Percentiles rank a stretch among this genome's conserved stretches.
Conservation (phyloP, 2,113 vertebrate genomes). For the Nanorana parkeri region DNA sequence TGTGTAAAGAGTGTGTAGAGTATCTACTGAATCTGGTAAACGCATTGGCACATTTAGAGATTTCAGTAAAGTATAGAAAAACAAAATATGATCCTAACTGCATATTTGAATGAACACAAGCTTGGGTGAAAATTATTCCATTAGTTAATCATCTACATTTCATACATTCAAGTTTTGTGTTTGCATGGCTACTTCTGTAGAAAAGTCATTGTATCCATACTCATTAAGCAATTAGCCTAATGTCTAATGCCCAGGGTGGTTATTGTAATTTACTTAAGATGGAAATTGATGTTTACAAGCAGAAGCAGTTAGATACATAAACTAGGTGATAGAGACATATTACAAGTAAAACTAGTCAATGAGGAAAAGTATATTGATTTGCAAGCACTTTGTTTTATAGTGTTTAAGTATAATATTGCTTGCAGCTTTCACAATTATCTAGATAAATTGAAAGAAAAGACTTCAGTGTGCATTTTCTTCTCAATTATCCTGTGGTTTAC, state of each 20-base stretch:
- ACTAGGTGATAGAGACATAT: slow-evolving; percentile 19
- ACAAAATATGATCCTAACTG: no score
- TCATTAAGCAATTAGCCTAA: slow-evolving; percentile 47
- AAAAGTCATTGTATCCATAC: not conserved
- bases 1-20: no score
- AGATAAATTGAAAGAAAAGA: slow-evolving; percentile 55
- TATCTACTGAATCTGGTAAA: no score
- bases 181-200: not conserved
- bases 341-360: slow-evolving; percentile 47
- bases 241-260: slow-evolving; percentile 26
- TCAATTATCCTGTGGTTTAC: slow-evolving; percentile 54
- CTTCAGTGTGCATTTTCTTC: slow-evolving; percentile 54
- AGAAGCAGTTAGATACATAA: slow-evolving; percentile 40
- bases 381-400: slow-evolving; percentile 40
- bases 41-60: no score
- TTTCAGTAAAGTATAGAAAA: no score
- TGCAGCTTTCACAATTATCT: slow-evolving; percentile 55
- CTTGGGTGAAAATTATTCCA: no score
- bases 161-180: no score
- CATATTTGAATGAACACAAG: no score
- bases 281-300: slow-evolving; percentile 36
- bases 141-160: no score
- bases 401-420: slow-evolving; percentile 53
- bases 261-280: slow-evolving; percentile 40
- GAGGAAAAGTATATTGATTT: slow-evolving; percentile 51